Conservation (phyloP, 1,140 invertebrate genomes). For the Cotesia glomerata region DNA sequence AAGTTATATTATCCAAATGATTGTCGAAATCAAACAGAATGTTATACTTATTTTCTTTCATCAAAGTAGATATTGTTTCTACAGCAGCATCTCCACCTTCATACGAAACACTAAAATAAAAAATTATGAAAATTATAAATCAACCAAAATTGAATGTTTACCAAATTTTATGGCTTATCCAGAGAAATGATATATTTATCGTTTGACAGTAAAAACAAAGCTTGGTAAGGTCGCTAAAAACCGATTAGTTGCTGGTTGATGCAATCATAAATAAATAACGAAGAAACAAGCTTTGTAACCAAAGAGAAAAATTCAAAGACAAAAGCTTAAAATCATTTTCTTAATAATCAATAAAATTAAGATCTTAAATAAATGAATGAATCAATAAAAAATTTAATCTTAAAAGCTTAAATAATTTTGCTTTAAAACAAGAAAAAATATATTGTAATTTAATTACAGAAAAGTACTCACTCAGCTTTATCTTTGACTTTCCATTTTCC, state of each 20-base stretch:
- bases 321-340: too few relatives aligned
- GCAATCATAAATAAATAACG: too few relatives aligned
- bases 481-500: slow-evolving; percentile 75
- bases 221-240: too few relatives aligned
- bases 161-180: not conserved
- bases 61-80: slow-evolving; percentile 70
- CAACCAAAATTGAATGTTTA: not conserved
- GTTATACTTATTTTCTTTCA: slow-evolving; percentile 73
- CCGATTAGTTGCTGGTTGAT: too few relatives aligned
- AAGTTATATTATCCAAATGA: slow-evolving; percentile 82
- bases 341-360: too few relatives aligned
- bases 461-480: slow-evolving; percentile 52
- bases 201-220: too few relatives aligned
- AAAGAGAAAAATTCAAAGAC: too few relatives aligned
- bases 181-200: not conserved
- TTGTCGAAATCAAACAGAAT: slow-evolving; percentile 89
- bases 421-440: too few relatives aligned
- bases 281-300: too few relatives aligned
- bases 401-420: too few relatives aligned
- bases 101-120: slow-evolving; percentile 50
- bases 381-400: too few relatives aligned
- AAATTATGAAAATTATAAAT: slow-evolving; percentile 23
- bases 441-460: slow-evolving; percentile 24
- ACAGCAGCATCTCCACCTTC: slow-evolving; percentile 63
- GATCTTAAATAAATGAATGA: too few relatives aligned